phyloP scores from a whole-genome alignment of 2,797 vertebrate genomes.

The Hippopotamyrus pictus region DNA sequence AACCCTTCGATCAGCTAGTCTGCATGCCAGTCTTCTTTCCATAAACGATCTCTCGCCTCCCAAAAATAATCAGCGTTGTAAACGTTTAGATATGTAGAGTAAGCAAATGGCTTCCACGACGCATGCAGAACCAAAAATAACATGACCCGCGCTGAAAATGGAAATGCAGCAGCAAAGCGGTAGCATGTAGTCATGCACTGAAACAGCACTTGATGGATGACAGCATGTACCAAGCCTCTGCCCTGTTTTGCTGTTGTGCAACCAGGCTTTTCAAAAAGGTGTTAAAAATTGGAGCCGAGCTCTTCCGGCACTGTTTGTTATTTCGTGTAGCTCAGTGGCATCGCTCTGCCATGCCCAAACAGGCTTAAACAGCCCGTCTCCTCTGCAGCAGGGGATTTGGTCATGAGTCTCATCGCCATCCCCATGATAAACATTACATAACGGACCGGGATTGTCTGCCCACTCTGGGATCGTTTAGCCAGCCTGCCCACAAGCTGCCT shows the following conservation, averaged over 20 bases:
- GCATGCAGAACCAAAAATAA: background rate
- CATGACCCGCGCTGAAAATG: background rate
- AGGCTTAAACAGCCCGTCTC: background rate
- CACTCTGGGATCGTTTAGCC: background rate
- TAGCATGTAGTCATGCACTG: background rate
- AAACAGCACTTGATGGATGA: background rate
- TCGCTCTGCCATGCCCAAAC: background rate
- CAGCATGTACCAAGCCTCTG: background rate
- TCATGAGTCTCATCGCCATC: background rate
- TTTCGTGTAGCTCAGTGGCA: background rate
- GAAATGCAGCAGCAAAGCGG: background rate
- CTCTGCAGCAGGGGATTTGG: constrained; percentile 17
- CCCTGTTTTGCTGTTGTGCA: background rate
- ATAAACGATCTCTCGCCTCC: background rate
- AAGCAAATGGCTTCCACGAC: background rate
- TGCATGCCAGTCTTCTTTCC: background rate
- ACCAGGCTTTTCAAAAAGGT: constrained; percentile 5
- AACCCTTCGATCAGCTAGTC: background rate
- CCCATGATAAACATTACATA: constrained; percentile 15
- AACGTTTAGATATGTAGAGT: background rate
- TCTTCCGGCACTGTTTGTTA: background rate
- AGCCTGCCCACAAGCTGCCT: background rate
- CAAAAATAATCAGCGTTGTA: background rate
- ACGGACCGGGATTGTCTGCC: background rate
- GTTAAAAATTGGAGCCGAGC: constrained; percentile 10